Conservation (phyloP, 1,140 invertebrate genomes). For the Holotrichia oblita region DNA sequence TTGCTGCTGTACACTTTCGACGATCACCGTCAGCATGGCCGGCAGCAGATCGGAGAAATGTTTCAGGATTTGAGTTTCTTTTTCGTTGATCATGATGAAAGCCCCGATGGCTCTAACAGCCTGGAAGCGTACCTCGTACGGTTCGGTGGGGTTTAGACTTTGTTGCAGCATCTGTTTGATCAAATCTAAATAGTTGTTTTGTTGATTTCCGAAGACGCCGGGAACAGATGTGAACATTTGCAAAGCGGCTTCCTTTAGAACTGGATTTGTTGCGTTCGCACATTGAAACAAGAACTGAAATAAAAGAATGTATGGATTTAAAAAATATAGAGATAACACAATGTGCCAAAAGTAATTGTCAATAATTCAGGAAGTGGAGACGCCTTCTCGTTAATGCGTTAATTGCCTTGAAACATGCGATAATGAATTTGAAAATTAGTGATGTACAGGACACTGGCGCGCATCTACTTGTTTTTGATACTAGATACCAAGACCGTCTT, state of each 20-base stretch:
- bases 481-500: too few relatives aligned
- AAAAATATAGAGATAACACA: too few relatives aligned
- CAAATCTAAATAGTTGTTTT: slow-evolving; percentile 88
- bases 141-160: slow-evolving; percentile 75
- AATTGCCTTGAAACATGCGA: too few relatives aligned
- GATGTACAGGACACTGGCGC: too few relatives aligned
- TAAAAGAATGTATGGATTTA: slow-evolving; percentile 17
- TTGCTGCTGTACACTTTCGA: slow-evolving; percentile 81
- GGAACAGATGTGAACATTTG: slow-evolving; percentile 96
- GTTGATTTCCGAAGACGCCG: slow-evolving; percentile 96
- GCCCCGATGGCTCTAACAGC: slow-evolving; percentile 86
- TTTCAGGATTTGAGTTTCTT: slow-evolving; percentile 86
- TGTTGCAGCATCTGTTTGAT: slow-evolving; percentile 95
- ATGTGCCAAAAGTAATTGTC: too few relatives aligned
- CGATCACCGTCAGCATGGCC: slow-evolving; percentile 74
- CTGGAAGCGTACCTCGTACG: slow-evolving; percentile 80
- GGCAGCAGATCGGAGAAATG: slow-evolving; percentile 88
- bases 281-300: slow-evolving; percentile 90
- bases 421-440: too few relatives aligned
- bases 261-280: slow-evolving; percentile 81
- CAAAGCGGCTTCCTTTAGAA: slow-evolving; percentile 92
- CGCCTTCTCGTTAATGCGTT: too few relatives aligned
- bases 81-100: slow-evolving; percentile 91
- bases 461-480: too few relatives aligned
- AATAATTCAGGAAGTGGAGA: too few relatives aligned